phyloP scores from a whole-genome alignment of 2,797 vertebrate genomes.

The Peromyscus aztecus region DNA sequence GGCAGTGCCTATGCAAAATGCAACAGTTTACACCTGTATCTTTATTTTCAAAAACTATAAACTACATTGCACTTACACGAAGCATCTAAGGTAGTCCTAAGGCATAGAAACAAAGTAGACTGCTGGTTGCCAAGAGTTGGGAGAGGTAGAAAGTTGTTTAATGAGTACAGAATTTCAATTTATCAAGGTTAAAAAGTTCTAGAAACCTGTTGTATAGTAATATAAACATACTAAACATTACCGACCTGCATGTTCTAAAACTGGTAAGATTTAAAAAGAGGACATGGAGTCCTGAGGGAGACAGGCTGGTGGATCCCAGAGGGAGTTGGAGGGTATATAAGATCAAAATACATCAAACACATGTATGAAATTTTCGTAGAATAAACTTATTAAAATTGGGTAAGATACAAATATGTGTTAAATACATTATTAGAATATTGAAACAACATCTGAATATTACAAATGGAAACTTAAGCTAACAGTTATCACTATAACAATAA shows the following conservation, averaged over 20 bases:
- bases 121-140: neutral
- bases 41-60: conserved; percentile 27
- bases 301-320: neutral
- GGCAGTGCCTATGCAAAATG: conserved; percentile 92
- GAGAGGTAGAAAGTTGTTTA: neutral
- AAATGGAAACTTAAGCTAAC: conserved; percentile 33
- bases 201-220: neutral
- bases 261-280: neutral
- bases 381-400: neutral
- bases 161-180: neutral
- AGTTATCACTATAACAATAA: neutral
- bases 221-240: neutral
- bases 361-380: neutral
- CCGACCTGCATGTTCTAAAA: neutral
- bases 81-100: neutral
- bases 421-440: conserved; percentile 43
- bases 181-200: conserved; percentile 11
- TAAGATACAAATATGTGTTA: neutral
- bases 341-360: neutral
- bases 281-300: neutral
- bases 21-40: neutral
- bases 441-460: conserved; percentile 17
- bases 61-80: neutral
- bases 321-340: neutral
- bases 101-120: conserved; percentile 44